These are phyloP conservation scores for Cephus rjabovi DNA, from an alignment of 2,888 invertebrate genomes.

Conservation along the genomic window DNA sequence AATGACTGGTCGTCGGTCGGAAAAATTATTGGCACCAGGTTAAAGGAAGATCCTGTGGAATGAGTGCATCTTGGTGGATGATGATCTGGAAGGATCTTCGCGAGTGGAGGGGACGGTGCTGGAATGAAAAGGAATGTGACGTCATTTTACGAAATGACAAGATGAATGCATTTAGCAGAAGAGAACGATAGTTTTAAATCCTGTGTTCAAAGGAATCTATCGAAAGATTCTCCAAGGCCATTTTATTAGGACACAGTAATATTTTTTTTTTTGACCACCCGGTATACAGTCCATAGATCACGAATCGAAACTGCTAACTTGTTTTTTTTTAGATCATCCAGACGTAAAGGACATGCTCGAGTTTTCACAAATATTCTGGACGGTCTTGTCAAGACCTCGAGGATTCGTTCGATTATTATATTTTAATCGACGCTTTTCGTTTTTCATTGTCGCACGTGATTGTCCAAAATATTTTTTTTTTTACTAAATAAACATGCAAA, in stretches of 20 bases:
- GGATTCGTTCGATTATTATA: not conserved
- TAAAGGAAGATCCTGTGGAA: too few relatives aligned
- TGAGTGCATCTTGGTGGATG: too few relatives aligned
- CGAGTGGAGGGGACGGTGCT: not conserved
- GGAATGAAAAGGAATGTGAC: not conserved
- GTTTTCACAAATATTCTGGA: not conserved
- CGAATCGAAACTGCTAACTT: not conserved
- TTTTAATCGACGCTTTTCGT: not conserved
- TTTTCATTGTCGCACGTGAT: not conserved
- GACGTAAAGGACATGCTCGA: not conserved
- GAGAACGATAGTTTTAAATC: conserved; percentile 40
- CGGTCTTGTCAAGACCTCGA: not conserved
- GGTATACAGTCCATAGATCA: not conserved
- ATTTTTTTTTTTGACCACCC: not conserved
- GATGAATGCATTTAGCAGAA: conserved; percentile 27
- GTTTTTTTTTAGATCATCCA: not conserved
- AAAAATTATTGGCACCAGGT: too few relatives aligned
- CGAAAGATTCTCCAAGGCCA: conserved; percentile 35
- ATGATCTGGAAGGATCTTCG: too few relatives aligned
- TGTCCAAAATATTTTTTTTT: not conserved
- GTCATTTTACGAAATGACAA: not conserved
- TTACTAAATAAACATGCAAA: not conserved
- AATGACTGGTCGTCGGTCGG: too few relatives aligned
- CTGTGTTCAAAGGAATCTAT: conserved; percentile 61
- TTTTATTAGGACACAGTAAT: not conserved